Percentiles rank a stretch among this genome's conserved stretches.
These are phyloP conservation scores for Accipiter virgatus DNA, from an alignment of 2,113 vertebrate genomes.

Conservation along the genomic window DNA sequence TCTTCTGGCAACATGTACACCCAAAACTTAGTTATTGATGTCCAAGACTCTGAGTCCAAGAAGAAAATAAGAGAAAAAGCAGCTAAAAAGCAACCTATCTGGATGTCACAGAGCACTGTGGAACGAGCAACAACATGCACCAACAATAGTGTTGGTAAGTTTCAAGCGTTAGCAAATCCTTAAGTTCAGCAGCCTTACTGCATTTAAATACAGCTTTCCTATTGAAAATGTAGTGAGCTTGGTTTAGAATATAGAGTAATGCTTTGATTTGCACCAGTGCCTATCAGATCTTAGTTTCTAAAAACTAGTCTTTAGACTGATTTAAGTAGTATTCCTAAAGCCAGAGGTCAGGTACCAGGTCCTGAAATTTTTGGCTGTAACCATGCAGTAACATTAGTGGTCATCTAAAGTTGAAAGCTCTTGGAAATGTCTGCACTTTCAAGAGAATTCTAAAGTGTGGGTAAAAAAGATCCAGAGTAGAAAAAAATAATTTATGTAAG, in stretches of 20 bases:
- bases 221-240: background rate
- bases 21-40: slow-evolving; percentile 48
- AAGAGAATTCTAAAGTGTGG: background rate
- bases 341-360: background rate
- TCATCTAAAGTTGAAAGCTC: background rate
- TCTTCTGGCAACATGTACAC: slow-evolving; percentile 12
- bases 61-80: slow-evolving; percentile 10
- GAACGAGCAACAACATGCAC: background rate
- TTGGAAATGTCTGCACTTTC: background rate
- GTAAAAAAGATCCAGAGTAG: background rate
- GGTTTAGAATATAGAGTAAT: background rate
- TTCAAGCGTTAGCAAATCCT: background rate
- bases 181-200: background rate
- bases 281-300: background rate
- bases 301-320: background rate
- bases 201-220: background rate
- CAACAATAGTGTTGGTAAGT: background rate
- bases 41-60: slow-evolving; percentile 17
- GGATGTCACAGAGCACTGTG: slow-evolving; percentile 60
- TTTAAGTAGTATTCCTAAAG: background rate
- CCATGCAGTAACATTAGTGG: background rate
- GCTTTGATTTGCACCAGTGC: background rate
- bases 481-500: background rate
- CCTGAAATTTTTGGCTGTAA: background rate
- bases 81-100: slow-evolving; percentile 48